phyloP scores from a whole-genome alignment of 2,797 vertebrate genomes.

The Anolis apletophallus region DNA sequence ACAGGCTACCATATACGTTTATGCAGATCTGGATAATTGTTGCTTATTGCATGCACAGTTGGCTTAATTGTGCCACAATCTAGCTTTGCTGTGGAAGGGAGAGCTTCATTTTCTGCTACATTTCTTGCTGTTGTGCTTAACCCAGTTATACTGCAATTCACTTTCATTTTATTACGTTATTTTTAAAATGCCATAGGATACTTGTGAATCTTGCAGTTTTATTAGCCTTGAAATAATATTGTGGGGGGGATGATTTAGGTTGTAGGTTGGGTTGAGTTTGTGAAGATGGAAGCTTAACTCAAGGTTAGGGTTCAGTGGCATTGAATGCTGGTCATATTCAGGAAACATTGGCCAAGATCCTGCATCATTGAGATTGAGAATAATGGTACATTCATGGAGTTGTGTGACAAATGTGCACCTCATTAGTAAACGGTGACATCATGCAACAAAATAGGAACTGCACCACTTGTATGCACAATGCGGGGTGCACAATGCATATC shows the following conservation, averaged over 20 bases:
- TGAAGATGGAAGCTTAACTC: neutral
- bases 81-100: neutral
- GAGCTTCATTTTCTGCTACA: constrained; percentile 19
- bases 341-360: no score
- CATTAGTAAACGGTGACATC: no score
- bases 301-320: neutral
- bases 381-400: no score
- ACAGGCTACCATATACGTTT: neutral
- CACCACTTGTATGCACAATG: no score
- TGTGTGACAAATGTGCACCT: no score
- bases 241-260: neutral
- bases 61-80: constrained; percentile 30
- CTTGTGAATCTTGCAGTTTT: neutral
- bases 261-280: neutral
- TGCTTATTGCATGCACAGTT: constrained; percentile 19
- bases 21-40: neutral
- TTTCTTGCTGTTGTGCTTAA: constrained; percentile 17
- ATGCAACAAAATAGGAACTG: no score
- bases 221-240: neutral
- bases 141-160: neutral
- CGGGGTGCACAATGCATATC: no score
- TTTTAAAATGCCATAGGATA: neutral
- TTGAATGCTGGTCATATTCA: neutral
- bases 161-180: constrained; percentile 7
- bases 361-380: no score